Evolutionary conservation across 2,888 invertebrate species (phyloP).

Genomic region (Pocota personata): DNA sequence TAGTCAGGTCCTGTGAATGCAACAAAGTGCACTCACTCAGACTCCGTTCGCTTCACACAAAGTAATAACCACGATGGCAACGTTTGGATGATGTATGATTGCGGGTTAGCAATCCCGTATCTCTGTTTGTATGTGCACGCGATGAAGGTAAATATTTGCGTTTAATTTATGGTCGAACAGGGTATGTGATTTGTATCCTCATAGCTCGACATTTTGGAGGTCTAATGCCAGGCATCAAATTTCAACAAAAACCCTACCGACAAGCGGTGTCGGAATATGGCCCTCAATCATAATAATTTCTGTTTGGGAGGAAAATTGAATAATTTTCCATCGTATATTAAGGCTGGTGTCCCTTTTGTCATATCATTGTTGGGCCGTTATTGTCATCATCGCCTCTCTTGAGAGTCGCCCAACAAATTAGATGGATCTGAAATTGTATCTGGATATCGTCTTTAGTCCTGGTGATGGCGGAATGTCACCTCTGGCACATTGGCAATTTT

Average conservation of each 20-base stretch:
- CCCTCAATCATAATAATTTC: slow-evolving; percentile 66
- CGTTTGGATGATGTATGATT: slow-evolving; percentile 59
- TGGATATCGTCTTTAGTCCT: not conserved
- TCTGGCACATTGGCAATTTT: slow-evolving; percentile 34
- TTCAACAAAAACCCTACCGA: slow-evolving; percentile 20
- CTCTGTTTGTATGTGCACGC: slow-evolving; percentile 19
- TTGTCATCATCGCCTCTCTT: slow-evolving; percentile 1
- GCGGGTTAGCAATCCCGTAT: slow-evolving; percentile 21
- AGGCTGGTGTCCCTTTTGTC: not conserved
- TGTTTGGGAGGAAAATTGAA: slow-evolving; percentile 55
- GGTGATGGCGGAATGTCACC: slow-evolving; percentile 9
- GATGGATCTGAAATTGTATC: slow-evolving; percentile 1
- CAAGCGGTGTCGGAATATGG: slow-evolving; percentile 11
- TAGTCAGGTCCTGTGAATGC: slow-evolving; percentile 8
- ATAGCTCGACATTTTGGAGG: slow-evolving; percentile 25
- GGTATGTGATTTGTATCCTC: slow-evolving; percentile 31
- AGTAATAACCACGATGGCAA: slow-evolving; percentile 58
- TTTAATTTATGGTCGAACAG: slow-evolving; percentile 60
- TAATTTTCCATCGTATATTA: slow-evolving; percentile 41
- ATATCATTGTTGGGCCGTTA: not conserved
- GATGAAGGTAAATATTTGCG: slow-evolving; percentile 69
- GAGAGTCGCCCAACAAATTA: not conserved
- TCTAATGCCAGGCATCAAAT: slow-evolving; percentile 36
- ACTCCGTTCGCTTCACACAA: slow-evolving; percentile 12
- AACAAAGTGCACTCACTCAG: slow-evolving; percentile 47